These are phyloP conservation scores for Percopsis omiscomaycus DNA, from an alignment of 2,797 vertebrate species.

Conservation along the genomic window DNA sequence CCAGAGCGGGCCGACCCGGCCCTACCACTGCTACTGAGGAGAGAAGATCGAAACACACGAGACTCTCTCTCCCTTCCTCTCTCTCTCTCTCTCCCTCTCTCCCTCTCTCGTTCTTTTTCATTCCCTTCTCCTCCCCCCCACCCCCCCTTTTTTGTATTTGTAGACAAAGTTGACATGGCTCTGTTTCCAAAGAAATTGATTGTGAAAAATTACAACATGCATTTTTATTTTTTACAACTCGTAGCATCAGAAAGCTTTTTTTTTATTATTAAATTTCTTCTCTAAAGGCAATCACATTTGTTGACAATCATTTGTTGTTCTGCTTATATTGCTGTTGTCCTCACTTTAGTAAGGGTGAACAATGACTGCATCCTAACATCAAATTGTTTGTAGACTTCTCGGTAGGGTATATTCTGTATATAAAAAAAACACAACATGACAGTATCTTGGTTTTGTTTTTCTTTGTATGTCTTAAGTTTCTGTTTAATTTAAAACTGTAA, in stretches of 20 bases:
- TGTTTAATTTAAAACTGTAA: too few relatives aligned
- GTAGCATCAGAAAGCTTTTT: slow-evolving; percentile 70
- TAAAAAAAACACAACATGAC: slow-evolving; percentile 25
- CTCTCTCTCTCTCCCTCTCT: neutral
- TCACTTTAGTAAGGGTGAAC: slow-evolving; percentile 30
- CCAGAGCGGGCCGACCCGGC: slow-evolving; percentile 73
- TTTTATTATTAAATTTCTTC: slow-evolving; percentile 68
- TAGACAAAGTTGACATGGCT: slow-evolving; percentile 50
- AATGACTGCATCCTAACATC: slow-evolving; percentile 53
- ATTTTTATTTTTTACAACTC: slow-evolving; percentile 39
- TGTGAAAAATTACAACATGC: slow-evolving; percentile 52
- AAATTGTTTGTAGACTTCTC: slow-evolving; percentile 62
- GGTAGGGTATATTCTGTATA: slow-evolving; percentile 73
- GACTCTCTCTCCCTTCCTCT: slow-evolving; percentile 51
- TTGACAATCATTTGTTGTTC: slow-evolving; percentile 72
- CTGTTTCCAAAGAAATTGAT: slow-evolving; percentile 74
- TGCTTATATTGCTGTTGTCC: slow-evolving; percentile 42
- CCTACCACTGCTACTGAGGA: slow-evolving; percentile 81
- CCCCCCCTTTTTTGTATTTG: slow-evolving; percentile 21
- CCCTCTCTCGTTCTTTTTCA: neutral
- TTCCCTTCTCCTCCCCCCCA: slow-evolving; percentile 7
- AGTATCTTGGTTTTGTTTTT: neutral
- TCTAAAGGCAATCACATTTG: slow-evolving; percentile 71
- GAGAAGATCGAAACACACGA: slow-evolving; percentile 58
- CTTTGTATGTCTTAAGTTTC: neutral